These are phyloP conservation scores for Colletes collaris DNA, from an alignment of 2,888 invertebrate genomes.

Conservation along the genomic window DNA sequence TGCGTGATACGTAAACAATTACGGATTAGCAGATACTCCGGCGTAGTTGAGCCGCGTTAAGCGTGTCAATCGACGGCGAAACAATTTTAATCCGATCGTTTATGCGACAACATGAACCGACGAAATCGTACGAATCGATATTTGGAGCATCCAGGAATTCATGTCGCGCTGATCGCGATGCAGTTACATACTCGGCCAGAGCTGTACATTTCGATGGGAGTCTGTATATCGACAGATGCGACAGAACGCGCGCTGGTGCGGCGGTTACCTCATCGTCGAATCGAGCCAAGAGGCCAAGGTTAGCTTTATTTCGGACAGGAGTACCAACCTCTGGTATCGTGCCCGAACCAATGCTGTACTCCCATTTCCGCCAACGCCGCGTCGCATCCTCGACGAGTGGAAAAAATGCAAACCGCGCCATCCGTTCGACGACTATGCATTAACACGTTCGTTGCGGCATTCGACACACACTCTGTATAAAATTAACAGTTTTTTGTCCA, in stretches of 20 bases:
- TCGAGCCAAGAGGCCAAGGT: conserved; percentile 67
- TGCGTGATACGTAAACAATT: not conserved
- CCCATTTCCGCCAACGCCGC: conserved; percentile 25
- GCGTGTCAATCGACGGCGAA: not conserved
- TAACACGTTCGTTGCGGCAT: conserved; percentile 9
- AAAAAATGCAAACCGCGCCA: conserved; percentile 49
- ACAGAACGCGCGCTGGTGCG: conserved; percentile 42
- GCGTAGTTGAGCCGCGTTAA: not conserved
- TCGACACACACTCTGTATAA: no score
- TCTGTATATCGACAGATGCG: conserved; percentile 45
- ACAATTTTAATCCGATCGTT: conserved; percentile 27
- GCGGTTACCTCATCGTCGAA: conserved; percentile 44
- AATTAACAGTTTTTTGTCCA: no score
- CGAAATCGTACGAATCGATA: conserved; percentile 23
- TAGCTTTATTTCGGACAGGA: conserved; percentile 54
- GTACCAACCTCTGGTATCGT: conserved; percentile 28
- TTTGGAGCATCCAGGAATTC: conserved; percentile 23
- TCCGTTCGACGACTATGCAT: conserved; percentile 8
- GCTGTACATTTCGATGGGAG: conserved; percentile 4
- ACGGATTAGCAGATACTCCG: not conserved
- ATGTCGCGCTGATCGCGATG: conserved; percentile 21
- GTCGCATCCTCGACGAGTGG: conserved; percentile 8
- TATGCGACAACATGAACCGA: conserved; percentile 22
- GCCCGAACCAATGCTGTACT: conserved; percentile 38
- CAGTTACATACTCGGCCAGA: conserved; percentile 19